Percentiles rank a stretch among this genome's conserved stretches.
These are phyloP conservation scores for Apodemus sylvaticus DNA, from an alignment of 2,113 vertebrate genomes.

Conservation along the genomic window DNA sequence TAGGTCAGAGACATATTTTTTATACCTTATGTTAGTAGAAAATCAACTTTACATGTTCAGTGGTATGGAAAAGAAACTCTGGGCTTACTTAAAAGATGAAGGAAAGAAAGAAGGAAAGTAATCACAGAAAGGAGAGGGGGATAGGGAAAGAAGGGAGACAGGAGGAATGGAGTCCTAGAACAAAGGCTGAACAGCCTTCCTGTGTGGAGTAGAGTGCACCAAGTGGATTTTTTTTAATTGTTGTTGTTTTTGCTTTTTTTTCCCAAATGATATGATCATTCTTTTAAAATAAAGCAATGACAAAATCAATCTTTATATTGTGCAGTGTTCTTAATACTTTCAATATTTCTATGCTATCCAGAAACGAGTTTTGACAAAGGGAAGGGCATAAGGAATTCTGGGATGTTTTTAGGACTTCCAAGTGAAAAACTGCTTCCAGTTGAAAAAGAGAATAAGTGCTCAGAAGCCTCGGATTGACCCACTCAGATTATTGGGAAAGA, in stretches of 20 bases:
- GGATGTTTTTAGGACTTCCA: slow-evolving; percentile 1
- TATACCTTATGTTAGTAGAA: slow-evolving; percentile 14
- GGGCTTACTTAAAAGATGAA: neutral
- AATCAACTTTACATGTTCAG: neutral
- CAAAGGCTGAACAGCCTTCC: neutral
- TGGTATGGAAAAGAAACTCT: slow-evolving; percentile 33
- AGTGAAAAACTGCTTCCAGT: slow-evolving; percentile 36
- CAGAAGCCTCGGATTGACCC: neutral
- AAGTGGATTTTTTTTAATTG: no score
- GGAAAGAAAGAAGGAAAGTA: neutral
- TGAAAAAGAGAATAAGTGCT: slow-evolving; percentile 51
- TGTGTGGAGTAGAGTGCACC: neutral
- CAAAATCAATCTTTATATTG: neutral
- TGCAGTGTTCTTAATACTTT: slow-evolving; percentile 42
- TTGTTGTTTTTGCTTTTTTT: neutral
- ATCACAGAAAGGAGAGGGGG: neutral
- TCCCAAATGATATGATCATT: slow-evolving; percentile 6
- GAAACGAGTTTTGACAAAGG: slow-evolving; percentile 40
- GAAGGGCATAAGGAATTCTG: slow-evolving; percentile 15
- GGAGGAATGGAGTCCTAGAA: neutral
- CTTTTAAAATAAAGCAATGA: neutral
- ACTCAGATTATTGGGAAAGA: neutral
- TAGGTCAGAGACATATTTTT: neutral
- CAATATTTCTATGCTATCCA: slow-evolving; percentile 25
- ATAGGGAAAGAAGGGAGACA: neutral